Percentiles rank a stretch among this genome's conserved stretches.
Conservation (phyloP, 1,140 invertebrate genomes). For the Heliothis virescens region DNA sequence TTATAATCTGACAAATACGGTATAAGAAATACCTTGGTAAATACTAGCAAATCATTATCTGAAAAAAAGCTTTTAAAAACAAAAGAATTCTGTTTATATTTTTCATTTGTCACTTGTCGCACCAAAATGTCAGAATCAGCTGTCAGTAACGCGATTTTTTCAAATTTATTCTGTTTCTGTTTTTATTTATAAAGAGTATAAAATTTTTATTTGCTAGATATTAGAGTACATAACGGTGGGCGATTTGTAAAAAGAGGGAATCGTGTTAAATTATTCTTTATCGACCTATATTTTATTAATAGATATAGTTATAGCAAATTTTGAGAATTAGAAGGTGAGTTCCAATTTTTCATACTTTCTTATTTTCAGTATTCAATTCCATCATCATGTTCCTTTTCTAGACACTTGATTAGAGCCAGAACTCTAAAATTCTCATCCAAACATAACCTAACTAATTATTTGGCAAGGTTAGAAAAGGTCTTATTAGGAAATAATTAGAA, state of each 20-base stretch:
- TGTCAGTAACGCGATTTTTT: slow-evolving; percentile 49
- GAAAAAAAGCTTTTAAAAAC: no score
- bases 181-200: slow-evolving; percentile 35
- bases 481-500: background rate
- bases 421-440: background rate
- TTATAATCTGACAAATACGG: no score
- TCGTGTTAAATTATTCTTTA: no score
- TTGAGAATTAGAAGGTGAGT: no score
- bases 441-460: slow-evolving; percentile 9
- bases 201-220: slow-evolving; percentile 8
- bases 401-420: background rate
- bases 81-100: background rate
- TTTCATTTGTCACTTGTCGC: slow-evolving; percentile 21
- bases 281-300: no score
- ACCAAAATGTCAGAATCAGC: slow-evolving; percentile 38
- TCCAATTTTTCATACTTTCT: no score
- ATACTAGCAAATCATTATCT: no score
- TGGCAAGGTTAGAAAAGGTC: background rate
- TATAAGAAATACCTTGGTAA: no score
- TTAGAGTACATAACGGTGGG: background rate
- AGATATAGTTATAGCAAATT: no score
- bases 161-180: slow-evolving; percentile 44
- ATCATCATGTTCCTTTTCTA: no score
- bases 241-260: background rate
- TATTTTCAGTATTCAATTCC: no score